Percentiles rank a stretch among this genome's conserved stretches.
Evolutionary conservation across 92 coral and sea anemone species (phyloP).

Genomic region (Diadumene lineata): DNA sequence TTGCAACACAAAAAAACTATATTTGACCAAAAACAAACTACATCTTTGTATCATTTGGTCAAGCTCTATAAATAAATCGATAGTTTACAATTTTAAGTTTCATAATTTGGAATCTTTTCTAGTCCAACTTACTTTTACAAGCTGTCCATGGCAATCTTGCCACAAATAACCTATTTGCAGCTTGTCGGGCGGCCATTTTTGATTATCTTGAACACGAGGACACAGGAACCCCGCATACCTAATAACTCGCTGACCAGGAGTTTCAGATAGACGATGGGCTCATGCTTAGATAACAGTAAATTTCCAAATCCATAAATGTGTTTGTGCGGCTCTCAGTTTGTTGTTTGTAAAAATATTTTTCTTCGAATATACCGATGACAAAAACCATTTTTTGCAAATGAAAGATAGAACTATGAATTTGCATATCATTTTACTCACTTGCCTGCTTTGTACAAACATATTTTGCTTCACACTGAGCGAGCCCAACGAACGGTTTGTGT

Average conservation of each 20-base stretch:
- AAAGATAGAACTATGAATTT: neutral
- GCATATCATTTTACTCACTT: neutral
- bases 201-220: neutral
- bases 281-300: too few relatives aligned
- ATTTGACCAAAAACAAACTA: too few relatives aligned
- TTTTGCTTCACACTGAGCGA: neutral
- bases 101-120: neutral
- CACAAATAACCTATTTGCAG: conserved; percentile 54
- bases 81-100: neutral
- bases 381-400: neutral
- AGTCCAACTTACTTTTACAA: conserved; percentile 57
- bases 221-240: conserved; percentile 38
- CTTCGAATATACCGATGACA: neutral
- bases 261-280: too few relatives aligned
- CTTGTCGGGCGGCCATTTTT: conserved; percentile 46
- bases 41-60: too few relatives aligned
- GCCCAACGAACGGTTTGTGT: too few relatives aligned
- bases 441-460: neutral
- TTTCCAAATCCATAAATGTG: neutral
- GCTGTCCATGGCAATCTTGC: conserved; percentile 95
- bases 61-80: neutral
- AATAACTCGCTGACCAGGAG: neutral
- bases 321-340: neutral
- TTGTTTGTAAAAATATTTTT: neutral
- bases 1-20: too few relatives aligned